Evolutionary conservation across 2,113 vertebrate species (phyloP), one percentile per base, ranked within the genome.

Genomic region (Trematocara nigrifrons): DNA sequence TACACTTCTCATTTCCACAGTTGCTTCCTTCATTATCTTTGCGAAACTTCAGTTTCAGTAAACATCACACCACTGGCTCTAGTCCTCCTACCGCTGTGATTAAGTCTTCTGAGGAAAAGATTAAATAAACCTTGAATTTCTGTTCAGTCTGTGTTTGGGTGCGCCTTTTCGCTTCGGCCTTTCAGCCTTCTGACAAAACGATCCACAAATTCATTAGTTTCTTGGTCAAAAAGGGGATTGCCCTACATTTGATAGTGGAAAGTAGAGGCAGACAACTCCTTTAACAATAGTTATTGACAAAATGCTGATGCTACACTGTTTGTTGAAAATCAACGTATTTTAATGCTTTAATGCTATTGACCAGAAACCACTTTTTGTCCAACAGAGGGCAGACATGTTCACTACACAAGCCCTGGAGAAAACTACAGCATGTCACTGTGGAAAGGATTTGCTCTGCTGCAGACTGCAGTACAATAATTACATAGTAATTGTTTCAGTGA

Each of bases 371-470:
- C 45, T 51, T 51, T 79, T 85, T 49, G 33, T 81, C 86, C 85
- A 87, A 40, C 10, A 83, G 82, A 61, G 51, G 82, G 84, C 80
- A 87, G 56, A 52, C 2, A 11, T 52, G 80, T 13, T 83, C 15
- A 6, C 6, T n/a, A n/a, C 29, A 15, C 20, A 10, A 42, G 57
- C 31, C 4, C 42, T 49, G 7, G 10, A 76, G 45, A 53, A 61
- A 76, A 79, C 53, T 29, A 15, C 6, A 35, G 29, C 10, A 69
- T 31, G 16, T 22, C 33, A 53, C 10, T 76, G 26, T 38, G 40
- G 31, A 51, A 22, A 6, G 20, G 10, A 56, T 51, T 33, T n/a
- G 29, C 47, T 51, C 66, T 81, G 42, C 69, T 74, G 42, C 40
- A 47, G 66, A 71, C 40, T 16, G 74, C 79, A 84, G 35, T 26